Evolutionary conservation across 2,888 invertebrate species (phyloP).

Genomic region (Drosophila falleni): DNA sequence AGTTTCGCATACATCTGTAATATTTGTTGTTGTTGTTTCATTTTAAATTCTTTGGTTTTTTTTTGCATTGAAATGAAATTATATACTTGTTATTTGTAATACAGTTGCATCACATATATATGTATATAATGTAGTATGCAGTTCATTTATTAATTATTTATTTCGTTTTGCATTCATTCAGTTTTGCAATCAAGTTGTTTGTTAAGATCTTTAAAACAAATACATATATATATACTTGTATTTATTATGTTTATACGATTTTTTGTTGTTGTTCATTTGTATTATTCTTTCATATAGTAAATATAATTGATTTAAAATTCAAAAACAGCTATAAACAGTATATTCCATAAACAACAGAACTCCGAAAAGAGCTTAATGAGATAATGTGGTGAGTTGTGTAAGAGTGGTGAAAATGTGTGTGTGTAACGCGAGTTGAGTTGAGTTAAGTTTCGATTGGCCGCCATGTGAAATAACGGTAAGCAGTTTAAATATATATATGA

Average conservation of each 20-base stretch:
- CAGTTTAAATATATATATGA: conserved; percentile 28
- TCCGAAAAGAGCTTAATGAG: conserved; percentile 73
- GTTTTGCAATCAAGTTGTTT: conserved; percentile 61
- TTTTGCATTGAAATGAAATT: conserved; percentile 66
- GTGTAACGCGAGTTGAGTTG: conserved; percentile 16
- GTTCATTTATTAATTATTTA: conserved; percentile 60
- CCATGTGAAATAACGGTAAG: conserved; percentile 6
- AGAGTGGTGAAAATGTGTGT: conserved; percentile 32
- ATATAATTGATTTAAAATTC: conserved; percentile 79
- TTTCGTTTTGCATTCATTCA: conserved; percentile 52
- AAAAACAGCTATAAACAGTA: conserved; percentile 82
- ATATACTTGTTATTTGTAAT: conserved; percentile 62
- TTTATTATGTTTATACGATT: conserved; percentile 53
- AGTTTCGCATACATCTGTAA: conserved; percentile 49
- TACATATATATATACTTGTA: conserved; percentile 36
- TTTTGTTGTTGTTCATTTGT: conserved; percentile 42
- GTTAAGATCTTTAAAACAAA: conserved; percentile 76
- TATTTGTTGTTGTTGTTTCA: conserved; percentile 46
- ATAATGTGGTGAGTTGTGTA: conserved; percentile 36
- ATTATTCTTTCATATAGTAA: conserved; percentile 67
- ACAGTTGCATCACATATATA: conserved; percentile 58
- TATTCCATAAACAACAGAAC: conserved; percentile 76
- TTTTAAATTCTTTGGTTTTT: conserved; percentile 35
- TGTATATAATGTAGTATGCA: conserved; percentile 62
- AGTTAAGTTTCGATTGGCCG: conserved; percentile 20